phyloP scores from a whole-genome alignment of 2,888 invertebrate species.

The Parnassius apollo region DNA sequence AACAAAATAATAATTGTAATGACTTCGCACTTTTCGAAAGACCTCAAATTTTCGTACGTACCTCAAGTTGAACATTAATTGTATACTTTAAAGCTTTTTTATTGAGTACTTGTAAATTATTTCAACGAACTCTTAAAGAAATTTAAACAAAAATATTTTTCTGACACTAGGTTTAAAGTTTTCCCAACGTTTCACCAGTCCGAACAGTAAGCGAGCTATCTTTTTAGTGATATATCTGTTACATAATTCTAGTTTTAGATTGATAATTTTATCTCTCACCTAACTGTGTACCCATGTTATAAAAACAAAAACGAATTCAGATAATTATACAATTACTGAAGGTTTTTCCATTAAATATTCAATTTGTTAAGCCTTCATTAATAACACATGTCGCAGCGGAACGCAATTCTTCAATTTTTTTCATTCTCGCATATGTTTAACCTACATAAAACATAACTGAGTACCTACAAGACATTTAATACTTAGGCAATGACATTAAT shows the following conservation, averaged over 20 bases:
- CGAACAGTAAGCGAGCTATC: conserved; percentile 56
- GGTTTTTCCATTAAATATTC: conserved; percentile 8
- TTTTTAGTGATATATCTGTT: conserved; percentile 52
- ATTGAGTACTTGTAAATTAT: not conserved
- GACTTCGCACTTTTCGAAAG: too few relatives aligned
- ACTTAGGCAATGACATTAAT: conserved; percentile 12
- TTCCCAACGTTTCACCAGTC: conserved; percentile 41
- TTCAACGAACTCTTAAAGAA: not conserved
- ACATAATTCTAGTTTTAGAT: conserved; percentile 61
- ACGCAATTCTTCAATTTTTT: too few relatives aligned
- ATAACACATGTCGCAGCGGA: too few relatives aligned
- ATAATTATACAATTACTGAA: conserved; percentile 13
- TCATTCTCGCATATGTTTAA: too few relatives aligned
- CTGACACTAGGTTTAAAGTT: conserved; percentile 17
- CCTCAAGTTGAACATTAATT: not conserved
- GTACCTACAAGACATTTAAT: conserved; percentile 3
- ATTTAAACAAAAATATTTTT: not conserved
- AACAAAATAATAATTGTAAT: too few relatives aligned
- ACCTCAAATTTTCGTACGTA: too few relatives aligned
- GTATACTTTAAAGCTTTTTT: not conserved
- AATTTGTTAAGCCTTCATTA: not conserved
- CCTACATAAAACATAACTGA: not conserved
- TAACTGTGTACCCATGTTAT: conserved; percentile 34
- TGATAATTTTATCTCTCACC: conserved; percentile 53
- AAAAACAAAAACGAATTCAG: conserved; percentile 25